Evolutionary conservation across 2,113 vertebrate species (phyloP).

Genomic region (Orientallactaga bullata): DNA sequence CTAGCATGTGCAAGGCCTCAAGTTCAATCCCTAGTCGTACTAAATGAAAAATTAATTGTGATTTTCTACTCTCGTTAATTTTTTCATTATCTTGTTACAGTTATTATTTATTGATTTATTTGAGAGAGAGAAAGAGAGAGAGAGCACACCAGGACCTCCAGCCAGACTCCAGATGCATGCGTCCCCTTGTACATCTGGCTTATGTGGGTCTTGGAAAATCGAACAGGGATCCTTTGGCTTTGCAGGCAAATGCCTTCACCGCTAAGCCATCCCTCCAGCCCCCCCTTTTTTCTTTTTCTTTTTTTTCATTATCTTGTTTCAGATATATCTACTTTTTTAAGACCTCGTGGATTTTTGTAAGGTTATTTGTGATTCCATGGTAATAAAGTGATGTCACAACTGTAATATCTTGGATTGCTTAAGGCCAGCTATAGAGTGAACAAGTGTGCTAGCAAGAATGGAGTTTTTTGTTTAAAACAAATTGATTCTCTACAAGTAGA

Average conservation of each 20-base stretch:
- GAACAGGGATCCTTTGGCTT: too few species aligned
- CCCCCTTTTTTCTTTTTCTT: too few species aligned
- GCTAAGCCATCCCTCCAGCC: too few species aligned
- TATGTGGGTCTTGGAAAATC: too few species aligned
- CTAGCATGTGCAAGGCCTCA: background rate
- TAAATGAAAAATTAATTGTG: background rate
- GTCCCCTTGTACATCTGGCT: too few species aligned
- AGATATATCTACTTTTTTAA: background rate
- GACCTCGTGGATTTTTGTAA: background rate
- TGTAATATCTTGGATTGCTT: background rate
- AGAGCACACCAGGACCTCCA: too few species aligned
- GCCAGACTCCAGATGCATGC: too few species aligned
- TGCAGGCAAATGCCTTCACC: too few species aligned
- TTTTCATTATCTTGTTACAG: constrained; percentile 36
- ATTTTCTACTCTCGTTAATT: background rate
- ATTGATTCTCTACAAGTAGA: background rate
- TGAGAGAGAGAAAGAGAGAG: too few species aligned
- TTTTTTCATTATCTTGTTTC: constrained; percentile 34
- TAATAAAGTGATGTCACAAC: background rate
- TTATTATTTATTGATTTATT: too few species aligned
- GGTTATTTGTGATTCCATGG: background rate
- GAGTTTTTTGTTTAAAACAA: constrained; percentile 36
- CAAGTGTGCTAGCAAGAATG: background rate
- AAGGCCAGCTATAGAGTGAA: background rate
- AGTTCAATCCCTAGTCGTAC: background rate